Evolutionary conservation across 2,797 vertebrate species (phyloP), one percentile per base, ranked within the genome.

Genomic region (Muscicapa striata): DNA sequence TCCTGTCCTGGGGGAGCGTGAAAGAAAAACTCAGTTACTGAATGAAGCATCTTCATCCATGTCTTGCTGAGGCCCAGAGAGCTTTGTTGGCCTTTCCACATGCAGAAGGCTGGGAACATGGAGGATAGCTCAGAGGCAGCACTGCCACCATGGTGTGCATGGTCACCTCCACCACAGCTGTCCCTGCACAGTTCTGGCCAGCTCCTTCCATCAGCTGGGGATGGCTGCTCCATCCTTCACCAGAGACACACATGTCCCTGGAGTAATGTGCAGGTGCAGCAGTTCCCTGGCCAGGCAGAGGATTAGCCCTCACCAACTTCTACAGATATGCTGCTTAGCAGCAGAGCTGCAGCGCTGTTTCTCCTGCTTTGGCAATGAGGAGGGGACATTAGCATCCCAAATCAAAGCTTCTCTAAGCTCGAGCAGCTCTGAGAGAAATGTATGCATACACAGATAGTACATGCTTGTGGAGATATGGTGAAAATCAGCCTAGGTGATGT

Each of bases 331-430:
- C 45, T 78, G n/a, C 67, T 91, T 49, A 89, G 48, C 20, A 8
- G 78, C 79, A 84, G 87, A 92, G n/a, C 57, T 58, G 36, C 79
- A 79, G 82, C 52, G 22, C 48, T 80, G 20, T 83, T 92, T 81
- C 78, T 89, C 15, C 73, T 73, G 83, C 51, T 89, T 92, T 77
- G 82, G 52, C 1, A 6, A 40, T 2, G 64, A 82, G 92, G 83
- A 81, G 55, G 51, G 5, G 2, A 52, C 69, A 96, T 80, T 74
- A 92, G 48, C 74, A 92, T 76, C 63, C 24, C 58, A 89, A 89
- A 84, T 76, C 52, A 70, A 90, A 91, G 52, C 29, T 41, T 64
- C 26, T 41, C 43, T 0, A 0, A 46, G 30, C 79, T 78, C 1
- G 0, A 23, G 75, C 0, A 0, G 32, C 54, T 95, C 64, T 27